Conservation (phyloP, 2,888 invertebrate species). For the Phrixothrix hirtus region DNA sequence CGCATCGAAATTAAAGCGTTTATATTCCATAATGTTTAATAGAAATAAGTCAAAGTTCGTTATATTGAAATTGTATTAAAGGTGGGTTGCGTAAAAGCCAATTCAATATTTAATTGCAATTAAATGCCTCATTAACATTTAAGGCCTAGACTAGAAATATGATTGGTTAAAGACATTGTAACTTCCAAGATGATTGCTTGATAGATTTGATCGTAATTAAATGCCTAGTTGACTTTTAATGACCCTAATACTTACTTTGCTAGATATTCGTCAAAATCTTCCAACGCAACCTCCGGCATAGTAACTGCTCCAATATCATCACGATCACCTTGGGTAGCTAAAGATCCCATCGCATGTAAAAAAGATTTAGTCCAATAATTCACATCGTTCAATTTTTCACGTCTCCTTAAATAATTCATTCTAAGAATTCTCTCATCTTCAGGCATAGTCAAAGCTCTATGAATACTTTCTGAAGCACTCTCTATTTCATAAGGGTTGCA, state of each 20-base stretch:
- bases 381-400: constrained; percentile 83
- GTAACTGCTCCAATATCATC: constrained; percentile 82
- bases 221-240: too few relatives aligned
- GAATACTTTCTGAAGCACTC: constrained; percentile 84
- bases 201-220: too few relatives aligned
- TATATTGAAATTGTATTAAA: too few relatives aligned
- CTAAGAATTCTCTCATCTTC: constrained; percentile 83
- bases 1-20: too few relatives aligned
- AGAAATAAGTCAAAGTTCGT: too few relatives aligned
- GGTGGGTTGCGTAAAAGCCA: too few relatives aligned
- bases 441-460: constrained; percentile 88
- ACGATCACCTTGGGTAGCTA: constrained; percentile 70
- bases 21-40: too few relatives aligned
- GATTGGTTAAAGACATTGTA: too few relatives aligned
- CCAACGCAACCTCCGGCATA: constrained; percentile 88
- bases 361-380: constrained; percentile 89
- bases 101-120: too few relatives aligned
- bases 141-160: too few relatives aligned
- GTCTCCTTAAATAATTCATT: constrained; percentile 80
- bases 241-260: constrained; percentile 69
- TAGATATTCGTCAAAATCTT: constrained; percentile 88
- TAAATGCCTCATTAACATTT: too few relatives aligned
- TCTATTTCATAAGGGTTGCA: constrained; percentile 90
- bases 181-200: too few relatives aligned
- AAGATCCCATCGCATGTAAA: constrained; percentile 83